phyloP scores from a whole-genome alignment of 2,888 invertebrate genomes.

The Hypolimnas misippus region DNA sequence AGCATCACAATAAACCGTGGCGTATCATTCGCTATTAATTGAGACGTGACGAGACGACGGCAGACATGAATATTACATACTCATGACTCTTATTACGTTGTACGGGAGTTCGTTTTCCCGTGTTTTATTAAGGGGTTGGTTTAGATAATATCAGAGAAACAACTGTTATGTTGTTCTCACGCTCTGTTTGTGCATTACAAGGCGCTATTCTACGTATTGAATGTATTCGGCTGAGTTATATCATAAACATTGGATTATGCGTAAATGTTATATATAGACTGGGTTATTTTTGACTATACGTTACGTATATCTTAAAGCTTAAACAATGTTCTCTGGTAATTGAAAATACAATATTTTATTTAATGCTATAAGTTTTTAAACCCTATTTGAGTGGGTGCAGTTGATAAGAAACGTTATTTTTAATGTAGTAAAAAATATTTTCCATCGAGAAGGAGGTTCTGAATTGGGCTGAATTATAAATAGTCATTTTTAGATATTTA shows the following conservation, averaged over 20 bases:
- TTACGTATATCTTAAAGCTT: too few species aligned
- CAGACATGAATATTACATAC: slow-evolving; percentile 32
- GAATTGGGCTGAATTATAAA: too few species aligned
- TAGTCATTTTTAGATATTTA: slow-evolving; percentile 16
- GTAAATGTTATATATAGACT: neutral
- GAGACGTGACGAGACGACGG: slow-evolving; percentile 61
- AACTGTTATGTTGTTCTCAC: slow-evolving; percentile 59
- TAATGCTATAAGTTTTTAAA: too few species aligned
- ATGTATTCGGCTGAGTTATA: slow-evolving; percentile 16
- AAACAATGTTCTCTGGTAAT: too few species aligned
- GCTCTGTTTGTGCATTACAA: slow-evolving; percentile 62
- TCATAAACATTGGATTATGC: neutral
- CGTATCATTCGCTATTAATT: slow-evolving; percentile 63
- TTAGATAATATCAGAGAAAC: slow-evolving; percentile 29
- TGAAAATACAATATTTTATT: too few species aligned
- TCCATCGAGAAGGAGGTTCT: too few species aligned
- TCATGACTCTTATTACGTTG: slow-evolving; percentile 44
- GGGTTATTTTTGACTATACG: neutral
- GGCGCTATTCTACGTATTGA: slow-evolving; percentile 22
- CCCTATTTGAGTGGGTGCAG: too few species aligned
- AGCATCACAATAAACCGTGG: slow-evolving; percentile 50
- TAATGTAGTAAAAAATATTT: too few species aligned
- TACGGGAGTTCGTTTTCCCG: slow-evolving; percentile 50
- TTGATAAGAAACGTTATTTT: too few species aligned
- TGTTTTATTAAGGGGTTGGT: slow-evolving; percentile 21